Percentiles rank a stretch among this genome's conserved stretches.
These are phyloP conservation scores for Scomberomorus guttatus DNA, from an alignment of 2,797 vertebrate genomes.

Conservation along the genomic window DNA sequence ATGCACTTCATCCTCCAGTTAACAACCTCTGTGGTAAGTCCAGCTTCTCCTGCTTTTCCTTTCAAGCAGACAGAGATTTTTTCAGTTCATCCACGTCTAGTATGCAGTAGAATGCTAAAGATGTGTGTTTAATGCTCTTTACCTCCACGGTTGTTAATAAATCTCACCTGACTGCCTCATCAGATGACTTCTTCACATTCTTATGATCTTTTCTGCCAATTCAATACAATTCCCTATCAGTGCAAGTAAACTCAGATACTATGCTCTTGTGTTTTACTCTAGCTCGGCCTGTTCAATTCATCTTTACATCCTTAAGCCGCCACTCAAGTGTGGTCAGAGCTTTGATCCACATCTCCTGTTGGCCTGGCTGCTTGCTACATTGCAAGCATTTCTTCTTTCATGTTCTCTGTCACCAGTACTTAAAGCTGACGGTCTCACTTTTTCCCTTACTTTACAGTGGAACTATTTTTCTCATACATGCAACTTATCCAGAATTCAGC, in stretches of 20 bases:
- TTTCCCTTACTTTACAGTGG: background rate
- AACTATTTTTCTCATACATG: no score
- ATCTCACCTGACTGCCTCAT: background rate
- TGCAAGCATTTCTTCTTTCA: background rate
- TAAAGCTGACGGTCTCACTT: background rate
- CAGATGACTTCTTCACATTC: background rate
- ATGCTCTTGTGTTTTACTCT: background rate
- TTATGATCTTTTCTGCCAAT: background rate
- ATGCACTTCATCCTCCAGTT: no score
- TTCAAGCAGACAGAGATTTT: background rate
- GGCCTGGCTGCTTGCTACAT: background rate
- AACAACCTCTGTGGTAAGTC: background rate
- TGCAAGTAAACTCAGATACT: background rate
- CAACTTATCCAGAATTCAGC: no score
- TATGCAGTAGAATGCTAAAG: background rate
- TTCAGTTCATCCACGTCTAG: background rate
- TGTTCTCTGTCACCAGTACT: background rate
- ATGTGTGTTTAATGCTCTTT: background rate
- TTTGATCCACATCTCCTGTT: background rate
- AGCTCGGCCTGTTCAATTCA: background rate
- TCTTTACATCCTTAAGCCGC: background rate
- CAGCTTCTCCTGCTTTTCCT: background rate
- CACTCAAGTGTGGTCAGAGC: background rate
- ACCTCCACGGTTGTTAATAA: background rate
- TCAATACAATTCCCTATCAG: background rate